phyloP scores from a whole-genome alignment of 2,797 vertebrate species.

The Hyperoplus immaculatus region DNA sequence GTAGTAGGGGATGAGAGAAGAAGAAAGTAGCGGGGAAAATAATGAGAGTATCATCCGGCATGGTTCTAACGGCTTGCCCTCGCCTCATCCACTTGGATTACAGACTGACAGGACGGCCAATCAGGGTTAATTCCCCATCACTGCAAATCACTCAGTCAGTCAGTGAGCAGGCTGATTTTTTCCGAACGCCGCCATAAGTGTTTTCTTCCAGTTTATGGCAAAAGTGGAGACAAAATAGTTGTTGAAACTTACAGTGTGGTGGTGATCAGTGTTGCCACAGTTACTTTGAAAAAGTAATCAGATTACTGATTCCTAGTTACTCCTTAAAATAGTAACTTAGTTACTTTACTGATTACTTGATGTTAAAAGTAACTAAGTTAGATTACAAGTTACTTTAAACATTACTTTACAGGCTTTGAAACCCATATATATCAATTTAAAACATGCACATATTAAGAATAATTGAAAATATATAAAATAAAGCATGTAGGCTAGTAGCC shows the following conservation, averaged over 20 bases:
- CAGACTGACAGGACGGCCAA: constrained; percentile 60
- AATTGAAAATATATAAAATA: too few relatives aligned
- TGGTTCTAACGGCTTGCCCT: constrained; percentile 23
- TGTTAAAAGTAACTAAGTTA: too few relatives aligned
- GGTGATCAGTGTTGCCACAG: too few relatives aligned
- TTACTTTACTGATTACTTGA: too few relatives aligned
- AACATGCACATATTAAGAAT: too few relatives aligned
- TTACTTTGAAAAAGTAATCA: too few relatives aligned
- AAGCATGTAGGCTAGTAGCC: too few relatives aligned
- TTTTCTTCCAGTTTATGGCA: constrained; percentile 18
- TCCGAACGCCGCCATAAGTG: constrained; percentile 25
- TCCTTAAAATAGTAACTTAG: too few relatives aligned
- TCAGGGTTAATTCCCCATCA: constrained; percentile 67
- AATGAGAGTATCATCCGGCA: constrained; percentile 54
- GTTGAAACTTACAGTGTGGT: not conserved
- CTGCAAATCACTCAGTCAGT: constrained; percentile 44
- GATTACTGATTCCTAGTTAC: too few relatives aligned
- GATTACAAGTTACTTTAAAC: too few relatives aligned
- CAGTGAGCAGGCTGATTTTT: constrained; percentile 18
- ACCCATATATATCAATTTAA: too few relatives aligned
- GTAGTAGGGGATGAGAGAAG: constrained; percentile 56
- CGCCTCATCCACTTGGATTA: constrained; percentile 64
- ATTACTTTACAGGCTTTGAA: too few relatives aligned
- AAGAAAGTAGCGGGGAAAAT: constrained; percentile 58
- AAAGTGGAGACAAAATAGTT: constrained; percentile 17